Evolutionary conservation across 2,113 vertebrate genomes (phyloP), one percentile per base, ranked within the genome.

Genomic region (Nematolebias whitei): DNA sequence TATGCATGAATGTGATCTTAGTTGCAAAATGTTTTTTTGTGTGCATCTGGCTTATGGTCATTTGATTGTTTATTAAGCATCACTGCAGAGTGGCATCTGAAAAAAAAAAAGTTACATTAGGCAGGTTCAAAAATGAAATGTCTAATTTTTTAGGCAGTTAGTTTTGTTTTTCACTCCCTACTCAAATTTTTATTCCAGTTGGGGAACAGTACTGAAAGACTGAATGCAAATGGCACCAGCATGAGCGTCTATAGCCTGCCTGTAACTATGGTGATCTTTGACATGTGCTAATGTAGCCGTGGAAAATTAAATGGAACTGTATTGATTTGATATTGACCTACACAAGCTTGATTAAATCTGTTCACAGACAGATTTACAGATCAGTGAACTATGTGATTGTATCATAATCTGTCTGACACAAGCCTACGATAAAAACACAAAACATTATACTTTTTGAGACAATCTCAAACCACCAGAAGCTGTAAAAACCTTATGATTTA

Each of bases 251-350:
- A 44, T 45, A 39, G 20, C 12, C 23, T 22, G 48, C 47, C 66
- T 68, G 75, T 63, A 82, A 66, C 65, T 47, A 57, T 50, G 65
- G 51, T 43, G 52, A 78, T 80, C 57, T 69, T 74, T 71, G 74
- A 56, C 79, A 72, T 68, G 65, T 72, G 61, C 52, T 78, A 63
- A 79, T 76, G 49, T 39, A 19, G 19, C 66, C 59, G 65, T 68
- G 53, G 71, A 60, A 59, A n/a, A 35, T 35, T 20, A 58, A 64
- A 74, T 57, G 22, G n/a, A 43, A 58, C 47, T 22, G 4, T 63
- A 82, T 78, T 71, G 79, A 84, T 82, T 82, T 51, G 23, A 26
- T 75, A 79, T 68, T 55, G 69, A 84, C 22, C 48, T 44, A 50
- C 59, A 71, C 63, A 38, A 45, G 67, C 67, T 62, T 82, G 43